phyloP scores from a whole-genome alignment of 2,888 invertebrate species.

The Aleiodes leptofemur region DNA sequence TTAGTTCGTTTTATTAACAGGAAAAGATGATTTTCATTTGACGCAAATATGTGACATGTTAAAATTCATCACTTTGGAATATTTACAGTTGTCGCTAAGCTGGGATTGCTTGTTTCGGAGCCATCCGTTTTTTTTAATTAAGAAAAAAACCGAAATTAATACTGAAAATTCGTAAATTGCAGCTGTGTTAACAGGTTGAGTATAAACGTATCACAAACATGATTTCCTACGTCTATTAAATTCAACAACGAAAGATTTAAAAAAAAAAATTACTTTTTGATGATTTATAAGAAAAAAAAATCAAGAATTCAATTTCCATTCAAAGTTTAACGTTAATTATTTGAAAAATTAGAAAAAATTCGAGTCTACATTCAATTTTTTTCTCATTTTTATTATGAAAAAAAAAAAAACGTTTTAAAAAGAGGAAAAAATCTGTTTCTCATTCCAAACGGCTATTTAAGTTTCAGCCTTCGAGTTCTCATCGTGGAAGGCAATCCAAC shows the following conservation, averaged over 20 bases:
- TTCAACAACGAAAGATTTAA: background rate
- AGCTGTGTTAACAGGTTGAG: constrained; percentile 67
- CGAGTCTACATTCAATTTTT: constrained; percentile 1
- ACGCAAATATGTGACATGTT: constrained; percentile 52
- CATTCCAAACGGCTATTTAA: constrained; percentile 59
- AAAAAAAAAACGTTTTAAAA: background rate
- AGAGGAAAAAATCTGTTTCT: constrained; percentile 43
- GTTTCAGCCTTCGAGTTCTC: constrained; percentile 65
- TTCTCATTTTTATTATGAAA: background rate
- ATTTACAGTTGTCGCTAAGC: constrained; percentile 63
- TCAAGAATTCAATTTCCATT: too few species aligned
- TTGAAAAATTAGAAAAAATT: constrained; percentile 2
- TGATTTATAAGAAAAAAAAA: background rate
- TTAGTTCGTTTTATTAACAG: constrained; percentile 33
- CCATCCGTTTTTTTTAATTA: constrained; percentile 57
- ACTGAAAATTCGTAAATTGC: constrained; percentile 55
- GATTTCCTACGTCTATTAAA: constrained; percentile 35
- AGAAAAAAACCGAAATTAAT: background rate
- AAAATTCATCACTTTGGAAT: constrained; percentile 60
- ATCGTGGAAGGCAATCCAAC: constrained; percentile 11
- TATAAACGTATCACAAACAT: constrained; percentile 64
- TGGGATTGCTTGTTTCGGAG: constrained; percentile 60
- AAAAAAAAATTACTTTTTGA: constrained; percentile 1
- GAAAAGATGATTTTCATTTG: constrained; percentile 52
- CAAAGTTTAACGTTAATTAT: constrained; percentile 14